Evolutionary conservation across 2,888 invertebrate species (phyloP).

Genomic region (Nephrotoma appendiculata): DNA sequence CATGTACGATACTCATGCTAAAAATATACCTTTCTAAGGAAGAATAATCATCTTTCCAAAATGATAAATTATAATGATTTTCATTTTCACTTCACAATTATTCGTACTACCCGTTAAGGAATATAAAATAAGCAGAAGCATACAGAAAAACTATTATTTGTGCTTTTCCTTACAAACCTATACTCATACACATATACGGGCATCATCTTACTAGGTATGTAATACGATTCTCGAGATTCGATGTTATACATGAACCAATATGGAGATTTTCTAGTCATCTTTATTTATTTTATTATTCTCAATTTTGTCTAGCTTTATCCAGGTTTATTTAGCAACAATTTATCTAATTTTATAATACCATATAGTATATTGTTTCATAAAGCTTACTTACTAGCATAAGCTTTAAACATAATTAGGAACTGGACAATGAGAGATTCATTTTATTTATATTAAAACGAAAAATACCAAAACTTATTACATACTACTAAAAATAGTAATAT

Average conservation of each 20-base stretch:
- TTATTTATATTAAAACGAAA: no score
- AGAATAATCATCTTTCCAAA: not conserved
- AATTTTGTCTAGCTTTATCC: no score
- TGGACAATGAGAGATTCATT: no score
- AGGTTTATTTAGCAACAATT: no score
- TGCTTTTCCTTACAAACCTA: not conserved
- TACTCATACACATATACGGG: not conserved
- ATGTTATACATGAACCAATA: not conserved
- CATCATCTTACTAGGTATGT: not conserved
- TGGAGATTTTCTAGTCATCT: not conserved
- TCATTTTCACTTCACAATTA: not conserved
- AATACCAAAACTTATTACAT: no score
- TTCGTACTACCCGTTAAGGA: not conserved
- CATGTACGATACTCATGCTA: not conserved
- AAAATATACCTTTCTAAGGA: not conserved
- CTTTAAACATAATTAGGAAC: no score
- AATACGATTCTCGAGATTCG: not conserved
- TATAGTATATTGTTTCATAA: no score
- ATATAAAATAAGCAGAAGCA: not conserved
- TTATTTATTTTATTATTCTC: not conserved
- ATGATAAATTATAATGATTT: not conserved
- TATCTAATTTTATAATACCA: no score
- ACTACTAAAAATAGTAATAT: no score
- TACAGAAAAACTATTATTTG: not conserved
- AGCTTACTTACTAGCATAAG: no score